Conservation (phyloP, 2,113 vertebrate genomes). For the Danio rerio region DNA sequence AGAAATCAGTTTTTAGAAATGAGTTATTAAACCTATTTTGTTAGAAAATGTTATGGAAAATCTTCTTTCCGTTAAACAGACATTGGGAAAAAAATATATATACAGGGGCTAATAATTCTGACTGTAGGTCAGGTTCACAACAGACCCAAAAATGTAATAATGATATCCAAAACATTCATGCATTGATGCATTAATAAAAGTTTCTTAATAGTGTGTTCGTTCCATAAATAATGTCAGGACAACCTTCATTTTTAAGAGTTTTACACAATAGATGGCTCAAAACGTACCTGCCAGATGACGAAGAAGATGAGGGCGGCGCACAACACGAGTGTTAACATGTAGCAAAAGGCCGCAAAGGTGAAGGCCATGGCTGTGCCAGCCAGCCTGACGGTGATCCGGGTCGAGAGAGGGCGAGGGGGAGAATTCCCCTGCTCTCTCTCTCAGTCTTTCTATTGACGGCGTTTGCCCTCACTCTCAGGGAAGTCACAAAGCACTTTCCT, state of each 20-base stretch:
- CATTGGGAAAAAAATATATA: no score
- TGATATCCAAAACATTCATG: no score
- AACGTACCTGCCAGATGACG: constrained; percentile 97
- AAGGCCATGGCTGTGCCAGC: constrained; percentile 87
- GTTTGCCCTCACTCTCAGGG: constrained; percentile 21
- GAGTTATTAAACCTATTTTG: no score
- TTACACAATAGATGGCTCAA: not conserved
- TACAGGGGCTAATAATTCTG: not conserved
- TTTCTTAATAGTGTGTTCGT: no score
- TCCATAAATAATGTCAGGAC: no score
- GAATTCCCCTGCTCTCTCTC: constrained; percentile 50
- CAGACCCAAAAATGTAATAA: no score
- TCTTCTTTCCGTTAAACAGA: no score
- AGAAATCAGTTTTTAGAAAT: no score
- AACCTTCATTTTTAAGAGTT: no score
- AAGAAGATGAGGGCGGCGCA: constrained; percentile 97
- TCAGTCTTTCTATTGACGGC: constrained; percentile 34
- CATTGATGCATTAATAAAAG: no score
- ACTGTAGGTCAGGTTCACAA: no score
- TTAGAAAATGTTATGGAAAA: no score
- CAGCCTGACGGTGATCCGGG: constrained; percentile 66
- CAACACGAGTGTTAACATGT: constrained; percentile 96
- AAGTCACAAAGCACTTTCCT: constrained; percentile 21
- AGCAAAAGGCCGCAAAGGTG: constrained; percentile 98
- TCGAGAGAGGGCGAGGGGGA: constrained; percentile 64